Evolutionary conservation across 2,113 vertebrate genomes (phyloP).

Genomic region (Mus spicilegus): DNA sequence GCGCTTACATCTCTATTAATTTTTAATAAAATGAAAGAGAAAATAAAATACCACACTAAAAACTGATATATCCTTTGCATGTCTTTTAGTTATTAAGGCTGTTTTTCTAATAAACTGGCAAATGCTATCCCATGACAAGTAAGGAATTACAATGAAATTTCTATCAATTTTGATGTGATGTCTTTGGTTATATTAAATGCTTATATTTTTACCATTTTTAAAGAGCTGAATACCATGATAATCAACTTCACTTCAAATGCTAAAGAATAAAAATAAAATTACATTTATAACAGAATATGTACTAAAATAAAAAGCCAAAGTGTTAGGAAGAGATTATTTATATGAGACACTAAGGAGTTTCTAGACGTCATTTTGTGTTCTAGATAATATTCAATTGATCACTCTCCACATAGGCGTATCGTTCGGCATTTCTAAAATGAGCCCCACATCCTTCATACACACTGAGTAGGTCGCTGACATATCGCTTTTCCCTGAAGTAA

Average conservation of each 20-base stretch:
- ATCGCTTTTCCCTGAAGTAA: neutral
- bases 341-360: conserved; percentile 22
- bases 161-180: conserved; percentile 60
- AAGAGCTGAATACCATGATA: conserved; percentile 28
- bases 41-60: conserved; percentile 82
- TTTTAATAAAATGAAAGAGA: conserved; percentile 82
- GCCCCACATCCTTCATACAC: neutral
- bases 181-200: conserved; percentile 66
- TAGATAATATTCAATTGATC: neutral
- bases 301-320: conserved; percentile 57
- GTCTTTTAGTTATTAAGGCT: conserved; percentile 79
- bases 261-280: conserved; percentile 66
- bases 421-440: neutral
- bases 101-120: conserved; percentile 78
- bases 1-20: conserved; percentile 70
- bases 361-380: conserved; percentile 11
- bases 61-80: conserved; percentile 76
- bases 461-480: neutral
- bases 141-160: conserved; percentile 64
- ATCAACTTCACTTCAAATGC: conserved; percentile 60
- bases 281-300: conserved; percentile 34
- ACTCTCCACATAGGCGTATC: neutral
- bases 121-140: conserved; percentile 65
- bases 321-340: conserved; percentile 34
- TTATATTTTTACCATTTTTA: conserved; percentile 45